Base-by-base conservation (phyloP, 1,140 invertebrate species). In the Hermatobates lingyangjiaoensis region DNA sequence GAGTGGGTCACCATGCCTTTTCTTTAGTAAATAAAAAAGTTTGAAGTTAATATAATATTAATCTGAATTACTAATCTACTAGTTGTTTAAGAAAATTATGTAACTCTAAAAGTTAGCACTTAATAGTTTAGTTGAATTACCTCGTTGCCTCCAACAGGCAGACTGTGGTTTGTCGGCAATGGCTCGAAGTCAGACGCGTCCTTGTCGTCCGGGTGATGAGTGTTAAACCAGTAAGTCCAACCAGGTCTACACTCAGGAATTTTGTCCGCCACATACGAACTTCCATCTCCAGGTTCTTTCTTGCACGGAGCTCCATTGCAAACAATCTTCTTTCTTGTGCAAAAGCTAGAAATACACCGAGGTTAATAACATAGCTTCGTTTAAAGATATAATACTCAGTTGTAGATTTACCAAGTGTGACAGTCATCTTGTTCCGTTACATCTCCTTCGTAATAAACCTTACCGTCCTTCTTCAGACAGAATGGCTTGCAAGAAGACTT, bases 201-300 rank as follows among this genome's bases (percentile, higher is more conserved):
- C 53, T 70, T 67, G 20, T 64, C 63, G 26, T 23, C 23, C 40
- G 56, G 52, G 45, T 65, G 51, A 55, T 79, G 70, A 48, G 72
- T 71, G 65, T 79, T 86, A 44, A 84, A 69, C 84, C 84, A 88
- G 10, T 67, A 61, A 0, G 77, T 77, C 84, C 83, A 88, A 0
- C 83, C 84, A 2, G 68, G 62, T 15, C 68, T 63, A 62, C 81
- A 85, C n/a, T n/a, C n/a, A 30, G 64, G 58, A 2, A 64, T 53
- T 25, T 60, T 52, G 51, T 70, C 58, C 47, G 69, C 67, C 46
- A 60, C 21, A 7, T 10, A 10, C 14, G 21, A 18, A 42, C 4
- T 18, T 5, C 5, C 4, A 4, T 20, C 4, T 10, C 18, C 5
- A 18, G 14, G 21, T 5, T 5, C 18, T 44, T 39, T 25, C n/a